Evolutionary conservation across 2,797 vertebrate species (phyloP), one percentile per base, ranked within the genome.

Genomic region (Peromyscus attwateri): DNA sequence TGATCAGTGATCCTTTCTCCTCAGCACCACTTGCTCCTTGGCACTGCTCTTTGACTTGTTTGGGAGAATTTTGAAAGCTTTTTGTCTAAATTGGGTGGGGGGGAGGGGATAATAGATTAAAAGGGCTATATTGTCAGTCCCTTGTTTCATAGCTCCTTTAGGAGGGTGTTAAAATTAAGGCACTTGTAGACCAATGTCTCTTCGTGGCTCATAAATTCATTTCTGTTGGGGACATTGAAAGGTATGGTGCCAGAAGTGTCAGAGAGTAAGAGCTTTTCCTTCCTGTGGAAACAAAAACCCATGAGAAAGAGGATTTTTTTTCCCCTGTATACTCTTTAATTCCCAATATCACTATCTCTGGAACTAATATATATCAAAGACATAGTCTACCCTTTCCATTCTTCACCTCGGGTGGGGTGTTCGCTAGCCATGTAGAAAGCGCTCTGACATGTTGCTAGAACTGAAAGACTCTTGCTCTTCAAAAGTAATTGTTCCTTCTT

Each of bases 81-180:
- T 73, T 92, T 37, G 52, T 73, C 94, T 66, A 84, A 64, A 81
- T 91, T 25, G 37, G 95, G 23, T 37, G 68, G 71, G 17, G 37
- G 11, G 7, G 14, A 91, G 46, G 37, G 93, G 76, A 31, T 80
- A 0, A 68, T 46, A n/a, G 79, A 70, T 92, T 68, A 66, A 88
- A 68, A 66, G 77, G 79, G 0, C 11, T 87, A 0, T 79, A 12
- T 17, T 13, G 29, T 29, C 83, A 27, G 64, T 79, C 92, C 89
- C 8, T 9, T 95, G 71, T 79, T 60, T 92, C 4, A 52, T 73
- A 83, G 77, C 29, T 81, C 14, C 55, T 79, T 82, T 25, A 73
- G 34, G 31, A 29, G 75, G 60, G 80, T 89, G 89, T 76, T 97
- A 71, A 94, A 95, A 89, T 91, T 83, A 90, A 94, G 64, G 14